phyloP scores from a whole-genome alignment of 2,797 vertebrate genomes.

The Nyctalus aviator region DNA sequence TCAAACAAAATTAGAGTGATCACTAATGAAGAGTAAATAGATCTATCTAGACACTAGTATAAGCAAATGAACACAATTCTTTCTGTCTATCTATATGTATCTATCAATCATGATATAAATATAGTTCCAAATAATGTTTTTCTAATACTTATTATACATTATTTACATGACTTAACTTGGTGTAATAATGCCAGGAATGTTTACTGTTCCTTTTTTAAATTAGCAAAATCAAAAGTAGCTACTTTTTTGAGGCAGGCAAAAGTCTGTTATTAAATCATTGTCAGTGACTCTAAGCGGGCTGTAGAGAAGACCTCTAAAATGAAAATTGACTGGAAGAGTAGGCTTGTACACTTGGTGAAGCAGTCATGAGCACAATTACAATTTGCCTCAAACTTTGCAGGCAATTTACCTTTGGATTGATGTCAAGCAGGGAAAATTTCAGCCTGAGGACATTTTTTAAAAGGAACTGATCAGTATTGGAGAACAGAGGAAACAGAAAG shows the following conservation, averaged over 20 bases:
- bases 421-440: slow-evolving; percentile 72
- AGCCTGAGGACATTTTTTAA: slow-evolving; percentile 54
- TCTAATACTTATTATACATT: not conserved
- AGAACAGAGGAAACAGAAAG: slow-evolving; percentile 21
- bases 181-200: not conserved
- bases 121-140: not conserved
- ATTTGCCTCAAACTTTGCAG: slow-evolving; percentile 53
- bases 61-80: not conserved
- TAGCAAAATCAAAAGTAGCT: slow-evolving; percentile 11
- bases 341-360: not conserved
- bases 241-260: not conserved
- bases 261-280: not conserved
- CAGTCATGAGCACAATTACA: slow-evolving; percentile 33
- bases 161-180: not conserved
- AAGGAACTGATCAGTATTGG: slow-evolving; percentile 3
- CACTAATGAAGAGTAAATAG: not conserved
- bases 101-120: not conserved
- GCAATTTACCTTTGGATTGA: slow-evolving; percentile 58
- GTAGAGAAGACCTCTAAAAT: not conserved
- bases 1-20: slow-evolving; percentile 1
- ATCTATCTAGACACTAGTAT: not conserved
- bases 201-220: slow-evolving; percentile 13
- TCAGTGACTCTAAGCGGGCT: not conserved
- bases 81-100: not conserved
- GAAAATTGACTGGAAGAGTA: slow-evolving; percentile 35